These are phyloP conservation scores for Phenganax marumi DNA, from an alignment of 92 coral and sea anemone genomes.

Conservation along the genomic window DNA sequence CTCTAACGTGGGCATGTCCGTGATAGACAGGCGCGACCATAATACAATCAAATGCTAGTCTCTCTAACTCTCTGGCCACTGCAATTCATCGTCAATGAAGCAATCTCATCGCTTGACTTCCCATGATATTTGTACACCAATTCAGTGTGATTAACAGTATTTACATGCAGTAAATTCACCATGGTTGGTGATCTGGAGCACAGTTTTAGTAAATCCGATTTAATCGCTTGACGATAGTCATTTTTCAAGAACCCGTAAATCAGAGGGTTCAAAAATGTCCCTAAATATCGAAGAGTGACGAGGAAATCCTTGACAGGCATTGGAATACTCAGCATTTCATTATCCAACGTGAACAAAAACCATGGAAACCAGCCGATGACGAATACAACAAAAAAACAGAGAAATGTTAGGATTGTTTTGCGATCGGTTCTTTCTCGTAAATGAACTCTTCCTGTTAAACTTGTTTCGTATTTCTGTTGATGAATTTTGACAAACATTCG, in stretches of 20 bases:
- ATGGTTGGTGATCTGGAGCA: neutral
- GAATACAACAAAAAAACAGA: conserved; percentile 28
- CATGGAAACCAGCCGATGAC: conserved; percentile 38
- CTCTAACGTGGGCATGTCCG: no score
- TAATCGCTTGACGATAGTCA: conserved; percentile 14
- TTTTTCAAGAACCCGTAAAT: conserved; percentile 26
- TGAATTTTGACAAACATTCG: conserved; percentile 31
- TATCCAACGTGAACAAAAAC: conserved; percentile 26
- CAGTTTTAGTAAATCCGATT: neutral
- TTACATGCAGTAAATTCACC: neutral
- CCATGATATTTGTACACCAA: neutral
- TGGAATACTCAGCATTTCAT: neutral
- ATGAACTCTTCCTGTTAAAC: neutral
- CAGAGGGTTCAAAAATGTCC: conserved; percentile 17
- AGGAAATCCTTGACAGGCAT: neutral
- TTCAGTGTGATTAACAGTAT: neutral
- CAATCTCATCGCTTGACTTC: no score
- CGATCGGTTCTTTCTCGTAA: conserved; percentile 13
- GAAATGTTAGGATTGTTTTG: conserved; percentile 15
- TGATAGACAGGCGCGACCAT: no score
- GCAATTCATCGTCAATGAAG: no score
- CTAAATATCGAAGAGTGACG: conserved; percentile 13
- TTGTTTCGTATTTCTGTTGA: neutral
- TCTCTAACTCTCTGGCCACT: no score
- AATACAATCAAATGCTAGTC: no score